Percentiles rank a stretch among this genome's conserved stretches.
Conservation (phyloP, 2,888 invertebrate species). For the Drosophila subquinaria region DNA sequence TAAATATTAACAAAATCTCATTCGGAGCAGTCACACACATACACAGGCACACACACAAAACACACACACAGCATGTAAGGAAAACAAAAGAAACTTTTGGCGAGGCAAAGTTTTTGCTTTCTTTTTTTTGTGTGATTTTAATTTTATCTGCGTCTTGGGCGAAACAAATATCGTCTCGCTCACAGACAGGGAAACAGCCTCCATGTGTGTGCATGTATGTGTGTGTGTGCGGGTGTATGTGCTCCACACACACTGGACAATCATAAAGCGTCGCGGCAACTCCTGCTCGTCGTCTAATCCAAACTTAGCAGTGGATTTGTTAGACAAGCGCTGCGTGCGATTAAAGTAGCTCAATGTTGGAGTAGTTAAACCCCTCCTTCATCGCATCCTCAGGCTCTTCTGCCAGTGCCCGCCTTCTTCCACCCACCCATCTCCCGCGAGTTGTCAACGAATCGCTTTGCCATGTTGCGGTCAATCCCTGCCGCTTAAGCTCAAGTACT, state of each 20-base stretch:
- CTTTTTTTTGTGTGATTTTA: constrained; percentile 62
- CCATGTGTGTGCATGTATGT: not conserved
- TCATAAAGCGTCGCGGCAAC: constrained; percentile 61
- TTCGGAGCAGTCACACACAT: constrained; percentile 30
- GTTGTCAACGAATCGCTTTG: constrained; percentile 23
- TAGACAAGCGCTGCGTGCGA: constrained; percentile 40
- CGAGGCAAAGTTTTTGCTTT: constrained; percentile 46
- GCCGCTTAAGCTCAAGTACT: constrained; percentile 16
- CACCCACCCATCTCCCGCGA: not conserved
- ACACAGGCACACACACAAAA: constrained; percentile 6
- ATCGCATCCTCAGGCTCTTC: not conserved
- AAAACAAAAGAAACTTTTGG: constrained; percentile 52
- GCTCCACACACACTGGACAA: constrained; percentile 57
- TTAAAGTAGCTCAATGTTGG: constrained; percentile 27
- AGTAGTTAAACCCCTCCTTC: constrained; percentile 7
- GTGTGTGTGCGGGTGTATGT: constrained; percentile 4
- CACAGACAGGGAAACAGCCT: constrained; percentile 12
- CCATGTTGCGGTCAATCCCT: constrained; percentile 24
- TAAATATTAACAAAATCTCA: constrained; percentile 70
- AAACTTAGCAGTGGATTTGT: constrained; percentile 43
- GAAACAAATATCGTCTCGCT: constrained; percentile 61
- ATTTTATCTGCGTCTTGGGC: constrained; percentile 73
- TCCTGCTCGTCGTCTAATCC: constrained; percentile 20
- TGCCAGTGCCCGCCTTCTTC: too few species aligned
- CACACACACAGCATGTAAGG: constrained; percentile 7